phyloP scores from a whole-genome alignment of 2,888 invertebrate species.

The Leptinotarsa tumamoca region DNA sequence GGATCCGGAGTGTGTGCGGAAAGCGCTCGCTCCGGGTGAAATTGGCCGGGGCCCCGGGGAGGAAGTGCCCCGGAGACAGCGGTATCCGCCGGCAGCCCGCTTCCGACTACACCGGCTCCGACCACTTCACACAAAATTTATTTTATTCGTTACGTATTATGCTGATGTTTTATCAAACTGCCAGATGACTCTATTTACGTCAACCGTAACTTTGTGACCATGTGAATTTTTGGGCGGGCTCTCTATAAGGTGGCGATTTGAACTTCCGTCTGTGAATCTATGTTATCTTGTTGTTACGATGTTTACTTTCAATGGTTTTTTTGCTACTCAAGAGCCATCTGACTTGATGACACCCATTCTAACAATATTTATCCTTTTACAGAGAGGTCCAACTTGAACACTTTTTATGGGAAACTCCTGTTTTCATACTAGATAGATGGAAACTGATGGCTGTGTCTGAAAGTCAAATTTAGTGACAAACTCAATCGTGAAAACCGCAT shows the following conservation, averaged over 20 bases:
- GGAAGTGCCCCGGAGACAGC: slow-evolving; percentile 69
- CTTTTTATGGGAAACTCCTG: too few species aligned
- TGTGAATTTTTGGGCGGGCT: not conserved
- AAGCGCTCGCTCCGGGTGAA: slow-evolving; percentile 67
- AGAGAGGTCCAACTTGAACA: too few species aligned
- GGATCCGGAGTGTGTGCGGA: slow-evolving; percentile 62
- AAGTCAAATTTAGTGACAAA: too few species aligned
- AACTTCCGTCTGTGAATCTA: not conserved
- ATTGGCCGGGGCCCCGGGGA: slow-evolving; percentile 66
- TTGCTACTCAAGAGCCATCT: too few species aligned
- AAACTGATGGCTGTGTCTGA: too few species aligned
- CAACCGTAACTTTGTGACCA: not conserved
- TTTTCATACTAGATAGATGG: too few species aligned
- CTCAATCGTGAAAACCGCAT: too few species aligned
- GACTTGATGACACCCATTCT: too few species aligned
- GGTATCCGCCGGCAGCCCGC: slow-evolving; percentile 67
- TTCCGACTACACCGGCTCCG: slow-evolving; percentile 63
- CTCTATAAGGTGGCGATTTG: not conserved
- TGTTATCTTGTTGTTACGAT: not conserved
- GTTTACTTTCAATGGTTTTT: too few species aligned
- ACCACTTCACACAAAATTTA: slow-evolving; percentile 62
- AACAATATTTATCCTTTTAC: too few species aligned
- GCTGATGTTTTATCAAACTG: slow-evolving; percentile 39
- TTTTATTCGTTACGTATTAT: slow-evolving; percentile 55
- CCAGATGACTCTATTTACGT: slow-evolving; percentile 19